Evolutionary conservation across 2,888 invertebrate species (phyloP).

Genomic region (Chironomus riparius): DNA sequence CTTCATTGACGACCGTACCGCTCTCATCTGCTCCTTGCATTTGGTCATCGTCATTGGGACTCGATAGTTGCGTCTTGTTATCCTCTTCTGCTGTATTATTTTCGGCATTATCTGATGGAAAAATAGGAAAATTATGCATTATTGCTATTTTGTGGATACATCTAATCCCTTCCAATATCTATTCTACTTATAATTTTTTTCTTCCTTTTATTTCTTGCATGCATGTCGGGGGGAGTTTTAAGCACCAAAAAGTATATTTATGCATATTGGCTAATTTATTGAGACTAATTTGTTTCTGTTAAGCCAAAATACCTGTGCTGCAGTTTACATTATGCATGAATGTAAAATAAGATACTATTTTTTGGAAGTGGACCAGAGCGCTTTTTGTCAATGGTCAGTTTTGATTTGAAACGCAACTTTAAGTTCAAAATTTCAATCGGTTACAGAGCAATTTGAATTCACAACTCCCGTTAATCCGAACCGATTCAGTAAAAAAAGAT

Average conservation of each 20-base stretch:
- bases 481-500: no score
- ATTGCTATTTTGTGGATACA: not conserved
- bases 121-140: not conserved
- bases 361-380: not conserved
- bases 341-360: not conserved
- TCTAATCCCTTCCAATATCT: not conserved
- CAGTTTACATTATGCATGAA: not conserved
- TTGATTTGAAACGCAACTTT: no score
- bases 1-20: not conserved
- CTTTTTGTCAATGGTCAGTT: not conserved
- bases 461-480: no score
- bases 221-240: no score
- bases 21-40: not conserved
- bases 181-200: no score
- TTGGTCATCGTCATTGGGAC: not conserved
- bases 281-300: constrained; percentile 1
- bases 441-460: no score
- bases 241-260: not conserved
- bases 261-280: not conserved
- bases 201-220: no score
- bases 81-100: not conserved
- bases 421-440: no score
- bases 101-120: not conserved
- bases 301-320: not conserved
- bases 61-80: not conserved